Evolutionary conservation across 2,888 invertebrate genomes (phyloP).

Genomic region (Stramonita haemastoma): DNA sequence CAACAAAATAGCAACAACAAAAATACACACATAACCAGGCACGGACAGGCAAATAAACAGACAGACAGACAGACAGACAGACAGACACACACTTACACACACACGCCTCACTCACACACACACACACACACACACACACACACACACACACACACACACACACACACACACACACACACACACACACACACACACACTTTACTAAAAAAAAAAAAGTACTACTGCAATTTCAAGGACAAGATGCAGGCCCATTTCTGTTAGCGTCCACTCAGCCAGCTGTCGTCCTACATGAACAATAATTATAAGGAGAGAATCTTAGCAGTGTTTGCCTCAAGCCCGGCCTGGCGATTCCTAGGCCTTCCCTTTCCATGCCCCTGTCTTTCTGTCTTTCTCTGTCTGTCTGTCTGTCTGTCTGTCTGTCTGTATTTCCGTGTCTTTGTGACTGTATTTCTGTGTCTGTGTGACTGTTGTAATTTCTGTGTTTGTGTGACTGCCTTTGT

Average conservation of each 20-base stretch:
- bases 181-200: neutral
- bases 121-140: neutral
- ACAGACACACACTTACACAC: no score
- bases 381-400: neutral
- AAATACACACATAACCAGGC: neutral
- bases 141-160: constrained; percentile 1
- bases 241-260: neutral
- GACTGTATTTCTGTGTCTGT: no score
- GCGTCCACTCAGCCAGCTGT: neutral
- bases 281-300: neutral
- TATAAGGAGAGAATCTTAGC: neutral
- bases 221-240: neutral
- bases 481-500: no score
- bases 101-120: neutral
- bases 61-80: neutral
- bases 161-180: neutral
- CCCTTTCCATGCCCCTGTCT: neutral
- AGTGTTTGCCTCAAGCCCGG: neutral
- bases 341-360: neutral
- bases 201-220: neutral
- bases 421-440: neutral
- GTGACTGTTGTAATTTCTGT: no score
- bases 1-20: neutral
- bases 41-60: neutral
- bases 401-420: neutral